Conservation (phyloP, 2,113 vertebrate species). For the Eulemur rufifrons region DNA sequence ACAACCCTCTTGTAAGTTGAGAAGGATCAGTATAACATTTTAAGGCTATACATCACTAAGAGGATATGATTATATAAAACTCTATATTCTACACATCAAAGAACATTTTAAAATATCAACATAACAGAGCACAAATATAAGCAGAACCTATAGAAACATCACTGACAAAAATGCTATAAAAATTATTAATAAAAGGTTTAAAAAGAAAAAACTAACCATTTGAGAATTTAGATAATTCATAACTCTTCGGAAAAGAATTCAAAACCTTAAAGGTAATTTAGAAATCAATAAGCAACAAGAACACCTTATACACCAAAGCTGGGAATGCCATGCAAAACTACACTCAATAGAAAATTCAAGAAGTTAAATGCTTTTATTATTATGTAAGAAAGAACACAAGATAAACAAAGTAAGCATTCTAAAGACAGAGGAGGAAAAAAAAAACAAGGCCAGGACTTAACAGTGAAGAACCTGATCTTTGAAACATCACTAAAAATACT, state of each 20-base stretch:
- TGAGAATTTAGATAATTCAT: not conserved
- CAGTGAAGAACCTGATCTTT: not conserved
- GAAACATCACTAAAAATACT: constrained; percentile 6
- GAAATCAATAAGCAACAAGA: not conserved
- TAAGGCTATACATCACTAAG: not conserved
- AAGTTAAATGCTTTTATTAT: constrained; percentile 4
- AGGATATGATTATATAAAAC: not conserved
- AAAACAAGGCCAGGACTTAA: not conserved
- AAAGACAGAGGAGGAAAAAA: not conserved
- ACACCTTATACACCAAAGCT: not conserved
- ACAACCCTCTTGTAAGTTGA: too few species aligned
- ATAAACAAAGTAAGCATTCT: not conserved
- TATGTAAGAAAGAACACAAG: not conserved
- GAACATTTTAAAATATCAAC: not conserved
- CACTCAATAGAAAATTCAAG: not conserved
- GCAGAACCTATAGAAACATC: not conserved
- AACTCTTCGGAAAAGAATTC: not conserved
- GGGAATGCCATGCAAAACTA: not conserved
- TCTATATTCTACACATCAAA: not conserved
- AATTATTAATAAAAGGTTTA: not conserved
- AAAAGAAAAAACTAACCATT: not conserved
- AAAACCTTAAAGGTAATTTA: constrained; percentile 6
- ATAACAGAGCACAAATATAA: not conserved
- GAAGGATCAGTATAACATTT: not conserved
- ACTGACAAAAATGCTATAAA: not conserved